Percentiles rank a stretch among this genome's conserved stretches.
phyloP scores from a whole-genome alignment of 1,140 invertebrate species.

The Cherax quadricarinatus region DNA sequence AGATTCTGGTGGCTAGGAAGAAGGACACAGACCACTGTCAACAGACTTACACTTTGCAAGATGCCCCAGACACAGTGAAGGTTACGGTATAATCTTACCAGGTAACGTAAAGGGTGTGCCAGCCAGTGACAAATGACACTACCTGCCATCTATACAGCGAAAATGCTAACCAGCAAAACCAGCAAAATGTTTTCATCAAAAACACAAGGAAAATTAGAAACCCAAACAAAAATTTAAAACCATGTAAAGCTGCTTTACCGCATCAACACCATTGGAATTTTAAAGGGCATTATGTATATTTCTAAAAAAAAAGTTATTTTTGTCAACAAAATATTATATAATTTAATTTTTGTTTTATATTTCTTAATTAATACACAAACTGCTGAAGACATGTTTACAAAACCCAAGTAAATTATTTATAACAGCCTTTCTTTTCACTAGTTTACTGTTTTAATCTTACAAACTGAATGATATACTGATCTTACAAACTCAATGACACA shows the following conservation, averaged over 20 bases:
- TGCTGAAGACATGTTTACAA: no score
- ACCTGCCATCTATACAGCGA: not conserved
- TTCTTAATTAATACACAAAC: no score
- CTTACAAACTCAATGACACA: no score
- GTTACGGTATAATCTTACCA: not conserved
- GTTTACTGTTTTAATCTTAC: not conserved
- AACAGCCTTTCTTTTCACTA: no score
- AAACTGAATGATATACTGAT: not conserved
- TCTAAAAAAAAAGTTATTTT: no score
- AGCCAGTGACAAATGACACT: not conserved
- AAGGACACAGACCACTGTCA: constrained; percentile 4
- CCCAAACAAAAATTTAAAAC: not conserved
- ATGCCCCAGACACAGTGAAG: not conserved
- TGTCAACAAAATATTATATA: no score
- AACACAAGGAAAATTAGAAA: not conserved
- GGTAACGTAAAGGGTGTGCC: not conserved
- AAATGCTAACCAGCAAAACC: not conserved
- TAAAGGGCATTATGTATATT: no score
- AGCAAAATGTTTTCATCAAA: not conserved
- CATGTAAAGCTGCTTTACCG: not conserved
- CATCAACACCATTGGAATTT: not conserved
- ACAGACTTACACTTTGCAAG: not conserved
- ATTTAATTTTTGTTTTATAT: no score
- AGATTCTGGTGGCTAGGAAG: constrained; percentile 44
- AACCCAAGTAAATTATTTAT: no score